Base-by-base conservation (phyloP, 2,888 invertebrate genomes). In the Glaucopsyche alexis region DNA sequence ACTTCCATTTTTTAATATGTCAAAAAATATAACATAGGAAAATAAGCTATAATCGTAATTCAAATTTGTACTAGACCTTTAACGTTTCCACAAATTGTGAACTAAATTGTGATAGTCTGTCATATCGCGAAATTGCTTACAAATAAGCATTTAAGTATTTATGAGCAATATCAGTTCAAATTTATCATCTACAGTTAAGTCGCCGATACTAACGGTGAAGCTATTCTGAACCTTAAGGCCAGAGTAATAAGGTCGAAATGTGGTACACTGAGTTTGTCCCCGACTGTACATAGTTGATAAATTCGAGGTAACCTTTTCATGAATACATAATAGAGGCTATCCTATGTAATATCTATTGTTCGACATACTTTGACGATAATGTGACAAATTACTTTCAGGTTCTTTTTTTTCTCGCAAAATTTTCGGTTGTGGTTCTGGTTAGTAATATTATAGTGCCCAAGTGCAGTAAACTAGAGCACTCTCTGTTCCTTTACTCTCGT, bases 61-160 rank as follows among this genome's bases (percentile, higher is more conserved):
- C 29, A 29, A 29, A 29, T 29, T 29, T 4, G 29, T 3, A 29
- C 29, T 29, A 29, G 29, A 4, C 8, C 16, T 47, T 6, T 60
- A 13, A 45, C 16, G 11, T 11, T 19, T 19, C 11, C 45, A 7
- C 45, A 47, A 19, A 6, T 67, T 67, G 16, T 45, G 67, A 45
- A 66, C 66, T 42, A 66, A 66, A 67, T 69, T 69, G 19, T 29
- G 13, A 69, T 69, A 47, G 45, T 29, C 69, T 47, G 29, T 29
- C 19, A 14, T 69, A 49, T 49, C 8, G 69, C 29, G 49, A 69
- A 69, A 69, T 69, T 49, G 49, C 69, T 65, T 69, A 69, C 69
- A 69, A 69, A 69, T 69, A 69, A 69, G 69, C 69, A 3, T 29
- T 69, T 69, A 29, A 13, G 69, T 69, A 69, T 69, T 69, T 49